Base-by-base conservation (phyloP, 1,140 invertebrate genomes). In the Drosophila gunungcola region DNA sequence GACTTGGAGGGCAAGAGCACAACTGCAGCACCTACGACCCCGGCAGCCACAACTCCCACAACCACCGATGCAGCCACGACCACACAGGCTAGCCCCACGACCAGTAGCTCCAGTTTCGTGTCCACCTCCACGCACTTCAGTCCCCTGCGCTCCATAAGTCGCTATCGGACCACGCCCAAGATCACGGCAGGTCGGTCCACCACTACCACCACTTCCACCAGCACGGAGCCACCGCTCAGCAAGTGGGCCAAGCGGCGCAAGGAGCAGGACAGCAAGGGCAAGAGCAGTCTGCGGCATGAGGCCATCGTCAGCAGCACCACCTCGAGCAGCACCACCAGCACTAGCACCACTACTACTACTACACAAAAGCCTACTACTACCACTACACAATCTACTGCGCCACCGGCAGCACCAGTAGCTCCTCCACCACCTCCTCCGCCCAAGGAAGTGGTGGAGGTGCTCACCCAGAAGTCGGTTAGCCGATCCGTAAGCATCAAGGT, bases 401-500 rank as follows among this genome's bases (percentile, higher is more conserved):
- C 25, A 38, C 53, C 11, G 7, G 16, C 43, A 2, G 83, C 6
- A 39, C 52, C 16, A 49, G 51, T 16, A 41, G 55, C 55, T 34
- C 34, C 32, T 49, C 52, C 13, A 21, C 32, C 25, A 38, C 57
- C 36, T 80, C n/a, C 27, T 13, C 29, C 48, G 4, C 3, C 48
- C 34, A 54, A 36, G 16, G 76, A 88, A 58, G 61, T 84, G 13
- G 54, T 84, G 29, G 91, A 92, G 46, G 81, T 92, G 54, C 79
- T 91, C 6, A 92, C 91, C 41, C 91, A 92, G 27, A 92, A 92
- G 45, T 92, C 91, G 5, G 91, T 92, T 2, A 91, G 90, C 45
- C 90, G 84, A 41, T 91, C 90, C 9, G 90, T 91, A 3, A 92
- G 91, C 73, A 91, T 91, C 13, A 92, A 92, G 57, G 79, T 92